Conservation (phyloP, 2,113 vertebrate species). For the Channa argus region DNA sequence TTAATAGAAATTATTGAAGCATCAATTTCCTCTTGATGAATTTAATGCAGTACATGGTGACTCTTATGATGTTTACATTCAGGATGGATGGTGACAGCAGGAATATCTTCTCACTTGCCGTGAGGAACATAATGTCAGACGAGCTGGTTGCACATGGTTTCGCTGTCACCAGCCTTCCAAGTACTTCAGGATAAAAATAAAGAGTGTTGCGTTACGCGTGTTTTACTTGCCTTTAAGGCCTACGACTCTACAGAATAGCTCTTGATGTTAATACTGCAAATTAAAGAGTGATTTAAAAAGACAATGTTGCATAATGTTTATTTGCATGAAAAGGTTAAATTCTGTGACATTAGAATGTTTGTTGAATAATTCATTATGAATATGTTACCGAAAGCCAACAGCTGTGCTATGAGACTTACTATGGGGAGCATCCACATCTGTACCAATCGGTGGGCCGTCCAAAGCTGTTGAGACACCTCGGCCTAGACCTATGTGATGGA, state of each 20-base stretch:
- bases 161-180: background rate
- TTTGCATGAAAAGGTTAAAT: no score
- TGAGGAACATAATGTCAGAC: background rate
- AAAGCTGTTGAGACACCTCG: no score
- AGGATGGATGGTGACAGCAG: background rate
- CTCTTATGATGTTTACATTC: constrained; percentile 37
- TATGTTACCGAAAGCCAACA: no score
- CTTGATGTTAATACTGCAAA: constrained; percentile 22
- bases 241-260: background rate
- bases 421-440: no score
- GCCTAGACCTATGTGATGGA: no score
- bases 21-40: background rate
- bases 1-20: background rate
- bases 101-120: constrained; percentile 23
- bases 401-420: no score
- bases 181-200: constrained; percentile 6
- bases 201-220: background rate
- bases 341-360: no score
- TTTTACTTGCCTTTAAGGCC: constrained; percentile 31
- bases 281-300: constrained; percentile 44
- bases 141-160: constrained; percentile 29
- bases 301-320: no score
- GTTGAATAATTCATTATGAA: no score
- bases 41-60: constrained; percentile 7
- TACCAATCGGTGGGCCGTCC: no score